These are phyloP conservation scores for Nomada ruficornis DNA, from an alignment of 2,888 invertebrate genomes.

Conservation along the genomic window DNA sequence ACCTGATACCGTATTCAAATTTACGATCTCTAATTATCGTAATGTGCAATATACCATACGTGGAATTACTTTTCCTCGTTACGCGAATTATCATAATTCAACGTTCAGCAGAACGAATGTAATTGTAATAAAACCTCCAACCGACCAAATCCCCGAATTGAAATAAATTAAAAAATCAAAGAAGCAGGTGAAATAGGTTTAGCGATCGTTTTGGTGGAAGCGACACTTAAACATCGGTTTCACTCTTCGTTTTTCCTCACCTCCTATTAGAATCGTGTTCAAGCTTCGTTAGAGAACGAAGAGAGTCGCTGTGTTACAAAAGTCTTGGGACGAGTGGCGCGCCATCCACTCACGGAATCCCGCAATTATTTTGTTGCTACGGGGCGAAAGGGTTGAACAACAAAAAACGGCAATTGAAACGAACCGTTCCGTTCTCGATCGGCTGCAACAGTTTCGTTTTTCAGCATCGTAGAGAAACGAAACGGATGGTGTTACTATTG, in stretches of 20 bases:
- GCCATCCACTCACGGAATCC: slow-evolving; percentile 16
- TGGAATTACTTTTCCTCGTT: background rate
- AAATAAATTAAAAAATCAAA: background rate
- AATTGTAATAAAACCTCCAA: background rate
- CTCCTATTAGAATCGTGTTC: background rate
- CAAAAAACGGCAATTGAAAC: slow-evolving; percentile 7
- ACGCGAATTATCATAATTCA: slow-evolving; percentile 3
- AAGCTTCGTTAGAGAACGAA: background rate
- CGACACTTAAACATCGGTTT: background rate
- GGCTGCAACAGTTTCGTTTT: slow-evolving; percentile 1
- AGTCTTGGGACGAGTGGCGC: background rate
- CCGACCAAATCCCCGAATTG: background rate
- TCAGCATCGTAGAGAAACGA: no score
- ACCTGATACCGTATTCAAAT: background rate
- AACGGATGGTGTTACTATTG: no score
- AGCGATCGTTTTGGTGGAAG: background rate
- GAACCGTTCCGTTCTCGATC: slow-evolving; percentile 9
- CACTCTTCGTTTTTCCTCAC: background rate
- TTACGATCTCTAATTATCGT: slow-evolving; percentile 4
- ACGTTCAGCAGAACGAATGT: background rate
- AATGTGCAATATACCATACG: background rate
- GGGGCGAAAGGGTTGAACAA: background rate
- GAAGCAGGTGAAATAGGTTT: background rate
- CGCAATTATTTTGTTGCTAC: slow-evolving; percentile 22
- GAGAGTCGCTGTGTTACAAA: background rate